Evolutionary conservation across 2,113 vertebrate species (phyloP), one percentile per base, ranked within the genome.

Genomic region (Vulpes ferrilata): DNA sequence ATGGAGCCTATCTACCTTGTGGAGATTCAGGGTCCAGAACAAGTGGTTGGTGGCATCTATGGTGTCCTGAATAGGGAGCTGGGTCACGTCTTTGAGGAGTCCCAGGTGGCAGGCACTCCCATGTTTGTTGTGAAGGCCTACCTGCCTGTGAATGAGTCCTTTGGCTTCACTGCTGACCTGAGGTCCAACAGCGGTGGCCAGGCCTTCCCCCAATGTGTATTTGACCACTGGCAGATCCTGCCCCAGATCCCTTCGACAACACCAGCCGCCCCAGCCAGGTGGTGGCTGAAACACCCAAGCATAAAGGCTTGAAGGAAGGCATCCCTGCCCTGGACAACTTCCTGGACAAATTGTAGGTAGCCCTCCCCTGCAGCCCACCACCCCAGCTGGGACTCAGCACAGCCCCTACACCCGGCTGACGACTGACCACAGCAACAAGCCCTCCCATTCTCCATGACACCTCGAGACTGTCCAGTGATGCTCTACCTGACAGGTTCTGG

Each of bases 191-290:
- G 99, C 0, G 99, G 99, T 0, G 99, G 99, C 65, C 99, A 99
- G 97, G 99, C 99, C 12, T 99, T 99, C 98, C 99, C 99, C 13
- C 99, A 99, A 99, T 99, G 99, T 0, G 99, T 99, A 38, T 99
- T 99, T 0, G 99, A 99, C 98, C 99, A 99, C 98, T 99, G 99
- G 99, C 99, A 99, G 98, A 98, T 99, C 97, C 98, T 99, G 32
- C 99, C 99, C 0, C 99, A 99, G 38, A 99, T 35, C 99, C 99
- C n/a, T 98, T 99, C 0, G 99, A 99, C 15, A n/a, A 79, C 0
- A 1, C 97, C 93, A 97, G 78, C 98, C 99, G 99, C 7, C 99
- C 99, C 0, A 97, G 74, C 81, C 96, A 99, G 17, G 99, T 99
- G 76, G 99, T 99, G 30, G 96, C 98, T 0, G 99, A 99, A 1